These are phyloP conservation scores for Orthosia incerta DNA, from an alignment of 2,888 invertebrate genomes.

Conservation along the genomic window DNA sequence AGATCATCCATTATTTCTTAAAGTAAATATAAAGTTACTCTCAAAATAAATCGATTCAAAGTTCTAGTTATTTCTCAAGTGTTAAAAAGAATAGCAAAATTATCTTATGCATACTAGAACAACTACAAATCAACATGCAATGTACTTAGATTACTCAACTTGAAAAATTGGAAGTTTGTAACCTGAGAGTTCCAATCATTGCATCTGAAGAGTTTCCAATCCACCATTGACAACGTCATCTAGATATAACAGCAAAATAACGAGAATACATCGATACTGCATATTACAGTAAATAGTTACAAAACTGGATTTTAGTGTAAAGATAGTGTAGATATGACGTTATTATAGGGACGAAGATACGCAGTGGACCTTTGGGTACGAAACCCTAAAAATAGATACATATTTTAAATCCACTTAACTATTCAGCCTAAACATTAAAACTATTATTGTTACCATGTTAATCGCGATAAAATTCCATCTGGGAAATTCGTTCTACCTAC, in stretches of 20 bases:
- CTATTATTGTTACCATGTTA: slow-evolving; percentile 62
- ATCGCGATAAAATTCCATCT: slow-evolving; percentile 51
- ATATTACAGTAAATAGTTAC: slow-evolving; percentile 35
- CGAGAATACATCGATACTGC: slow-evolving; percentile 16
- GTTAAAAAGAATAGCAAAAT: slow-evolving; percentile 30
- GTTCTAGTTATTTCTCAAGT: slow-evolving; percentile 37
- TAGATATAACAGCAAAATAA: slow-evolving; percentile 2
- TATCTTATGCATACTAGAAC: slow-evolving; percentile 10
- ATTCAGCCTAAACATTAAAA: slow-evolving; percentile 60
- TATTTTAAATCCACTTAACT: slow-evolving; percentile 50
- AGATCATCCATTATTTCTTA: slow-evolving; percentile 34
- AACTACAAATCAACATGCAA: slow-evolving; percentile 5
- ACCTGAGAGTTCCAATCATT: slow-evolving; percentile 25
- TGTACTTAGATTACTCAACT: slow-evolving; percentile 13
- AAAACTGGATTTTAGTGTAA: slow-evolving; percentile 40
- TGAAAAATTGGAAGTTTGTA: slow-evolving; percentile 22
- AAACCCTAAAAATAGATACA: slow-evolving; percentile 42
- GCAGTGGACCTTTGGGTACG: slow-evolving; percentile 41
- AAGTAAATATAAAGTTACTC: slow-evolving; percentile 27
- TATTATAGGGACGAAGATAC: slow-evolving; percentile 44
- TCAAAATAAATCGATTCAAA: slow-evolving; percentile 40
- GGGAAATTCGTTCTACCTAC: slow-evolving; percentile 43
- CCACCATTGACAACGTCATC: slow-evolving; percentile 20
- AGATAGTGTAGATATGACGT: neutral
- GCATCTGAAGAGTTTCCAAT: slow-evolving; percentile 9